Percentiles rank a stretch among this genome's conserved stretches.
Conservation (phyloP, 2,888 invertebrate genomes). For the Epirrhoe tristata region DNA sequence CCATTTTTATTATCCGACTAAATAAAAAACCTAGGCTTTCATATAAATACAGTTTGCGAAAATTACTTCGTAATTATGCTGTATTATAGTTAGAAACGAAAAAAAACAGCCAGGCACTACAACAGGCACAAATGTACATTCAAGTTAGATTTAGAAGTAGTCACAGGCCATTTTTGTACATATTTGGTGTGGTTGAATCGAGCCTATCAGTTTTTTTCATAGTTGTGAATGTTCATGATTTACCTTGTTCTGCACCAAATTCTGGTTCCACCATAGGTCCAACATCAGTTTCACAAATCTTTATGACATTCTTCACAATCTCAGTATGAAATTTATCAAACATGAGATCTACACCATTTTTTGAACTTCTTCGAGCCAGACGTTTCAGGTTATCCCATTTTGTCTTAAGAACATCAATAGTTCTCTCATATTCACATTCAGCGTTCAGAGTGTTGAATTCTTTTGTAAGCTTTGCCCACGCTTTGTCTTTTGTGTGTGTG, state of each 20-base stretch:
- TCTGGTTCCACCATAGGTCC: constrained; percentile 19
- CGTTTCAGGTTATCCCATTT: constrained; percentile 77
- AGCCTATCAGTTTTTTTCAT: neutral
- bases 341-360: constrained; percentile 59
- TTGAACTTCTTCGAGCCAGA: constrained; percentile 58
- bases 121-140: too few species aligned
- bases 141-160: too few species aligned
- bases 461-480: constrained; percentile 70
- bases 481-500: constrained; percentile 63
- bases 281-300: constrained; percentile 35
- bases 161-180: too few species aligned
- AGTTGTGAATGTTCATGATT: neutral
- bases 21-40: neutral
- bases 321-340: constrained; percentile 54
- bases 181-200: constrained; percentile 4
- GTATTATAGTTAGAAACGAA: neutral
- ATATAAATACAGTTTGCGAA: neutral
- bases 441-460: constrained; percentile 63
- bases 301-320: constrained; percentile 53
- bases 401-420: constrained; percentile 61
- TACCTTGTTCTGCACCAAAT: constrained; percentile 21
- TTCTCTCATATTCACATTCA: constrained; percentile 55
- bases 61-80: neutral
- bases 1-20: neutral
- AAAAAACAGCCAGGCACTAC: too few species aligned